Conservation (phyloP, 1,140 invertebrate genomes). For the Adelges cooleyi region DNA sequence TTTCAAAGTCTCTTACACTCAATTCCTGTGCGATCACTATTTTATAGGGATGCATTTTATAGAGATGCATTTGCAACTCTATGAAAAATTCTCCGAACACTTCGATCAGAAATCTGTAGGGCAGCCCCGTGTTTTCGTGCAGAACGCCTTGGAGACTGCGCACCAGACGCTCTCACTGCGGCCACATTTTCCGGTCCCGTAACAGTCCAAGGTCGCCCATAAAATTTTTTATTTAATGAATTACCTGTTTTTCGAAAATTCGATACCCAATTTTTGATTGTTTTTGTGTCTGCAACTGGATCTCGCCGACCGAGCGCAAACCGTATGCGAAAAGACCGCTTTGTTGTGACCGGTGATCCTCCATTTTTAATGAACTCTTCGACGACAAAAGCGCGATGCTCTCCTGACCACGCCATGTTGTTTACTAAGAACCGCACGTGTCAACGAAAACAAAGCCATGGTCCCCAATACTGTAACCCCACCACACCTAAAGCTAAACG, state of each 20-base stretch:
- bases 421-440: conserved; percentile 31
- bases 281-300: neutral
- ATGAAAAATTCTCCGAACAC: neutral
- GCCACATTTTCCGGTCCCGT: too few species aligned
- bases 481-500: neutral
- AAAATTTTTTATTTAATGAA: neutral
- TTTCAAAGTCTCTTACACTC: too few species aligned
- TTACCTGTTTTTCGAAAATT: too few species aligned
- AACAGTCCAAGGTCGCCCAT: too few species aligned
- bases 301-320: conserved; percentile 28
- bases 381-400: conserved; percentile 31
- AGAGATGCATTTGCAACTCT: too few species aligned
- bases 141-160: neutral
- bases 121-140: neutral
- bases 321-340: conserved; percentile 23
- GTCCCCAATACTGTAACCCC: neutral
- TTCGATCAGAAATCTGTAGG: neutral
- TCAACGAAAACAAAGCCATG: neutral
- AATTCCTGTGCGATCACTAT: too few species aligned
- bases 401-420: conserved; percentile 30
- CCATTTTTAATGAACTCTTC: conserved; percentile 30
- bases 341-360: conserved; percentile 29
- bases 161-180: neutral
- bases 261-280: too few species aligned
- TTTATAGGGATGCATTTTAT: too few species aligned